These are phyloP conservation scores for Thaumatotibia leucotreta DNA, from an alignment of 1,140 invertebrate species.

Conservation along the genomic window DNA sequence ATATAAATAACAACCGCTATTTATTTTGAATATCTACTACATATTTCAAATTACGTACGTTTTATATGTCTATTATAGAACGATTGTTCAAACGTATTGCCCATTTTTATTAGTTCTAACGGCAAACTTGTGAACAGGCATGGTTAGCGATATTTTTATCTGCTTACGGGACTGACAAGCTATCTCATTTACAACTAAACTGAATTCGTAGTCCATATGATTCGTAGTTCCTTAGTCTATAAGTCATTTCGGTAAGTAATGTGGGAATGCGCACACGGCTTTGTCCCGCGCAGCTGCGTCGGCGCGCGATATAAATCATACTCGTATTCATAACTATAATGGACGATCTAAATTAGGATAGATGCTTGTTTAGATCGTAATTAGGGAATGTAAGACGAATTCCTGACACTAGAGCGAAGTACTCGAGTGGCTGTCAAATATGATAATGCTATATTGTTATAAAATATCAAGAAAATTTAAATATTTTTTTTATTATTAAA, in stretches of 20 bases:
- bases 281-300: slow-evolving; percentile 43
- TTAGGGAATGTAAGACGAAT: slow-evolving; percentile 16
- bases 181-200: not conserved
- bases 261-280: slow-evolving; percentile 40
- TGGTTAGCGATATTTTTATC: too few species aligned
- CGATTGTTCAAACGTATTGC: too few species aligned
- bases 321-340: slow-evolving; percentile 34
- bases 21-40: too few species aligned
- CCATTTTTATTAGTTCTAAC: too few species aligned
- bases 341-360: slow-evolving; percentile 37
- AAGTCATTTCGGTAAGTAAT: slow-evolving; percentile 52
- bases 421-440: not conserved
- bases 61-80: too few species aligned
- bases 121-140: too few species aligned
- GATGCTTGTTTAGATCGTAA: slow-evolving; percentile 33
- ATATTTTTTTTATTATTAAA: too few species aligned
- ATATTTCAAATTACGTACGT: too few species aligned
- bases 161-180: too few species aligned
- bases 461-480: too few species aligned
- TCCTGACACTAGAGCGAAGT: not conserved
- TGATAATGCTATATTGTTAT: not conserved
- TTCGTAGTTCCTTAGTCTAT: slow-evolving; percentile 24
- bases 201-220: not conserved
- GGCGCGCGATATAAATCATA: slow-evolving; percentile 45
- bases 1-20: too few species aligned